A percentile compares a stretch with the other conserved stretches of the same genome.
phyloP scores from a whole-genome alignment of 2,888 invertebrate genomes.

The Cenopis cana region DNA sequence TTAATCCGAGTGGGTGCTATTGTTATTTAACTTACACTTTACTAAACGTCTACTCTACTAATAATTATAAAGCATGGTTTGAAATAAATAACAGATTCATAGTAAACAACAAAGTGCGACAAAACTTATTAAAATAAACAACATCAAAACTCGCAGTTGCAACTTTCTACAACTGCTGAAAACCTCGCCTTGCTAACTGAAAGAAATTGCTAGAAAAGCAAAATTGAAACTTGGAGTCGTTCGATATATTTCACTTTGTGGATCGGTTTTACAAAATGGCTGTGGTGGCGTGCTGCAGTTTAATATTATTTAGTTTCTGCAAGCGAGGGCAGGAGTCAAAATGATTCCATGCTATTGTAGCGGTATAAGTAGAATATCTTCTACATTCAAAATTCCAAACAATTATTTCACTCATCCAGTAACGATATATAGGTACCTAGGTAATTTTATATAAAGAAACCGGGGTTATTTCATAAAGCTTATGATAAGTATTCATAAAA shows the following conservation, averaged over 20 bases:
- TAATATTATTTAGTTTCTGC: constrained; percentile 38
- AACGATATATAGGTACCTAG: too few species aligned
- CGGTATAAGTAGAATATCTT: constrained; percentile 1
- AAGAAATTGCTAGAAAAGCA: constrained; percentile 38
- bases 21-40: too few species aligned
- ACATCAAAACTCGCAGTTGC: constrained; percentile 25
- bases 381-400: not conserved
- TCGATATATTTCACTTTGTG: constrained; percentile 43
- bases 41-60: too few species aligned
- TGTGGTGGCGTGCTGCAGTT: constrained; percentile 15
- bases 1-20: too few species aligned
- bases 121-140: constrained; percentile 32
- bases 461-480: too few species aligned
- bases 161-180: constrained; percentile 24
- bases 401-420: not conserved
- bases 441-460: too few species aligned
- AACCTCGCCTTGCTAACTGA: constrained; percentile 30
- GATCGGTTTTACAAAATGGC: constrained; percentile 38
- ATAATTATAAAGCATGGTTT: not conserved
- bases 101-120: constrained; percentile 5
- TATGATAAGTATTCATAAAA: too few species aligned
- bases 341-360: not conserved
- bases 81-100: not conserved
- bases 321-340: constrained; percentile 12
- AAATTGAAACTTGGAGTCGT: constrained; percentile 41